phyloP scores from a whole-genome alignment of 2,113 vertebrate genomes.

The Dipodomys merriami region DNA sequence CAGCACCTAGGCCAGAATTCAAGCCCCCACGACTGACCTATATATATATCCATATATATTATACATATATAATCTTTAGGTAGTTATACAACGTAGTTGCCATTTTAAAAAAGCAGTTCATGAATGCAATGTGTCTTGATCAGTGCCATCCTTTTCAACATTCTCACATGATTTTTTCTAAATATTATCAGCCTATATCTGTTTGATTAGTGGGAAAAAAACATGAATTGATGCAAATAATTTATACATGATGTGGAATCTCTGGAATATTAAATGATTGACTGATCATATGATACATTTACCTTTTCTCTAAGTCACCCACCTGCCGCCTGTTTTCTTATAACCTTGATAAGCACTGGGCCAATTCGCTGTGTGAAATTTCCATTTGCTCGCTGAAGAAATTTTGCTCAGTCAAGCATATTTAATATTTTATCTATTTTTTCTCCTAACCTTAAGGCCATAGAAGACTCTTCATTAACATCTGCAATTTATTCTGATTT shows the following conservation, averaged over 20 bases:
- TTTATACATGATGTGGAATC: background rate
- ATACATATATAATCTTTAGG: too few relatives aligned
- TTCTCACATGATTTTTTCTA: too few relatives aligned
- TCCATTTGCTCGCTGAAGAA: conserved; percentile 31
- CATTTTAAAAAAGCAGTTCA: too few relatives aligned
- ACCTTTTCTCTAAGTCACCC: background rate
- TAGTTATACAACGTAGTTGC: too few relatives aligned
- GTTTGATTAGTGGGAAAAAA: background rate
- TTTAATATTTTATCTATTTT: conserved; percentile 50
- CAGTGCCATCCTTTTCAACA: too few relatives aligned
- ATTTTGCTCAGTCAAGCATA: background rate
- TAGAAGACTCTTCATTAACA: conserved; percentile 32
- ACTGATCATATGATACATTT: background rate
- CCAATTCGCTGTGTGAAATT: conserved; percentile 41
- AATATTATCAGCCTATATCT: background rate
- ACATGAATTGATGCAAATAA: background rate
- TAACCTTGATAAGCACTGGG: background rate
- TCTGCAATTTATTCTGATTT: conserved; percentile 51
- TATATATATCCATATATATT: too few relatives aligned
- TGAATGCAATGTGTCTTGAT: too few relatives aligned
- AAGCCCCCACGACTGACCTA: too few relatives aligned
- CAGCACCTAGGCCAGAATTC: too few relatives aligned
- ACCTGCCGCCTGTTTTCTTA: background rate
- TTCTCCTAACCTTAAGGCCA: background rate
- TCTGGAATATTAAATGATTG: background rate